These are phyloP conservation scores for Montipora capitata DNA, from an alignment of 92 coral and sea anemone species.

Conservation along the genomic window DNA sequence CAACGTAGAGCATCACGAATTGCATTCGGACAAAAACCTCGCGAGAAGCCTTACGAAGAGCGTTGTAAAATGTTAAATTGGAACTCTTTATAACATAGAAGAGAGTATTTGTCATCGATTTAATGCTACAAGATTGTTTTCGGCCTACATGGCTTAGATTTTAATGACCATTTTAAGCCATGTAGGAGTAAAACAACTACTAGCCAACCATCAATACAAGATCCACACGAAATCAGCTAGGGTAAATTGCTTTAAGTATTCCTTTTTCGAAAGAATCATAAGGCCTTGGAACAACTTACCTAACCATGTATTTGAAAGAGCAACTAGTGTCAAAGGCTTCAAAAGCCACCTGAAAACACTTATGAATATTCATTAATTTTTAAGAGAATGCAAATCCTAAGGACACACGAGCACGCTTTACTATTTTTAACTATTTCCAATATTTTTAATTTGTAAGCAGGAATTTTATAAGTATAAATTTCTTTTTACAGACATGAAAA, in stretches of 20 bases:
- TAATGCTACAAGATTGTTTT: constrained; percentile 12
- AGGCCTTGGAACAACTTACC: not conserved
- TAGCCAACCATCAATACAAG: not conserved
- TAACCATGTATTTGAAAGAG: not conserved
- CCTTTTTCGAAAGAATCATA: not conserved
- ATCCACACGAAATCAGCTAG: not conserved
- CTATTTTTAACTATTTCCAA: too few relatives aligned
- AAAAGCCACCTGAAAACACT: too few relatives aligned
- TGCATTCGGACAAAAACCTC: not conserved
- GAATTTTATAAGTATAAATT: too few relatives aligned
- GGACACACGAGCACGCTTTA: too few relatives aligned
- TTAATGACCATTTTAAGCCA: too few relatives aligned
- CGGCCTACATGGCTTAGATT: too few relatives aligned
- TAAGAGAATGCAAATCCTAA: too few relatives aligned
- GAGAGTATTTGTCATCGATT: constrained; percentile 1
- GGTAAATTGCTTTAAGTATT: not conserved
- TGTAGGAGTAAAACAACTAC: not conserved
- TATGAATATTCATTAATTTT: too few relatives aligned
- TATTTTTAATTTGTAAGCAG: too few relatives aligned
- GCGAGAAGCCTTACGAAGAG: constrained; percentile 14
- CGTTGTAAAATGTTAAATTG: constrained; percentile 9
- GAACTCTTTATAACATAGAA: constrained; percentile 14
- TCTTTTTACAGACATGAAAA: too few relatives aligned
- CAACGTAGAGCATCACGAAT: not conserved
- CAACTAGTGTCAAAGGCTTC: too few relatives aligned